These are phyloP conservation scores for Nesogale talazaci DNA, from an alignment of 2,113 vertebrate species.

Conservation along the genomic window DNA sequence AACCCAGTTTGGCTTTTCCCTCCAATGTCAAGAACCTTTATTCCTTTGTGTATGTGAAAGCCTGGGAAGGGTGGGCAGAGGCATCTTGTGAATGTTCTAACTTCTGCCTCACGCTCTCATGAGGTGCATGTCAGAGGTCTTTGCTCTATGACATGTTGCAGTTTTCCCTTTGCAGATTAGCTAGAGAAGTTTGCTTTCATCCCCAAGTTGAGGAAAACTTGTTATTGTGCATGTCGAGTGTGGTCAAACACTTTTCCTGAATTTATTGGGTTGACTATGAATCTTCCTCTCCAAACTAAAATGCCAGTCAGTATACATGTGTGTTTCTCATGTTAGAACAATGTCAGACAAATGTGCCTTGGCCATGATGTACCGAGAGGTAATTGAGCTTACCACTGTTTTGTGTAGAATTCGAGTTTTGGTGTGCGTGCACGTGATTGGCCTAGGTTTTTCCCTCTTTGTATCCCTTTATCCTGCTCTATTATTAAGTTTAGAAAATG, in stretches of 20 bases:
- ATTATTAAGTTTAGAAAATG: conserved; percentile 31
- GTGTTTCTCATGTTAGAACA: conserved; percentile 23
- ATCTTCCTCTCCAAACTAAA: not conserved
- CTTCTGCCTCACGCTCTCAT: not conserved
- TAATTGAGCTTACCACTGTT: not conserved
- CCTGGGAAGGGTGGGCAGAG: not conserved
- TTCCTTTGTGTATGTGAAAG: not conserved
- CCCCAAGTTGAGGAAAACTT: not conserved
- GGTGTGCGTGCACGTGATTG: not conserved
- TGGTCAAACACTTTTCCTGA: conserved; percentile 45
- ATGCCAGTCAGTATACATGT: not conserved
- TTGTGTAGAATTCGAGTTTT: conserved; percentile 47
- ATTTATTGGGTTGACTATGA: not conserved
- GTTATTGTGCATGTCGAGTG: conserved; percentile 10
- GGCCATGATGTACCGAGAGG: not conserved
- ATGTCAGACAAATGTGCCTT: not conserved
- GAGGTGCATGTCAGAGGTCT: not conserved
- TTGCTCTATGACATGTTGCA: not conserved
- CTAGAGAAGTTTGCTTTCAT: not conserved
- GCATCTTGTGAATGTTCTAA: not conserved
- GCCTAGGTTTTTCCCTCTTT: not conserved
- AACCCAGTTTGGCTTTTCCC: not conserved
- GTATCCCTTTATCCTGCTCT: conserved; percentile 23
- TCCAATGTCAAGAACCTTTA: not conserved
- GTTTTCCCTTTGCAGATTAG: not conserved